Percentiles rank a stretch among this genome's conserved stretches.
phyloP scores from a whole-genome alignment of 2,797 vertebrate species.

The Silurus aristotelis region DNA sequence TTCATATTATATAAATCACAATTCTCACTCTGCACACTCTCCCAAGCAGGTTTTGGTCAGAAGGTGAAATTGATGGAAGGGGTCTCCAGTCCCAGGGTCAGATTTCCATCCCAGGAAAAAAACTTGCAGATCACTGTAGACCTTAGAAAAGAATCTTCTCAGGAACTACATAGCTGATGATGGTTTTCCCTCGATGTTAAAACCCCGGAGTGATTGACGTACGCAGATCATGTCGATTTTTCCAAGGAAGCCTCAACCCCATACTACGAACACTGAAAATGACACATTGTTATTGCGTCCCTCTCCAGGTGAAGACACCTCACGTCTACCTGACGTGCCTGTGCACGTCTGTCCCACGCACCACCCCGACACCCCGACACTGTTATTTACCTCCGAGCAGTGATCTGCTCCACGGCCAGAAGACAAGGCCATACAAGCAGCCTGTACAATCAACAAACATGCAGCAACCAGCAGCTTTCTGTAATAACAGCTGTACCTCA shows the following conservation, averaged over 20 bases:
- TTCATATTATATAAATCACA: not conserved
- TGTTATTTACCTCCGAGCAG: not conserved
- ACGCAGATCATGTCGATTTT: too few relatives aligned
- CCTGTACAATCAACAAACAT: not conserved
- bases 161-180: too few relatives aligned
- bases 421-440: not conserved
- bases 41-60: not conserved
- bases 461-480: not conserved
- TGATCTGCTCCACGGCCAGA: not conserved
- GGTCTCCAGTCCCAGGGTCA: too few relatives aligned
- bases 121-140: too few relatives aligned
- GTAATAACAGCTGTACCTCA: slow-evolving; percentile 28
- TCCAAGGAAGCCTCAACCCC: not conserved
- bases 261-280: not conserved
- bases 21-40: not conserved
- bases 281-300: not conserved
- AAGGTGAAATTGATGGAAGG: not conserved
- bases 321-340: not conserved
- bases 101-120: too few relatives aligned
- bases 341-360: not conserved
- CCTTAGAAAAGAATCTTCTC: too few relatives aligned
- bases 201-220: too few relatives aligned
- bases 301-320: not conserved
- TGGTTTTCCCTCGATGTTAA: too few relatives aligned
- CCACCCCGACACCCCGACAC: too few relatives aligned